phyloP scores from a whole-genome alignment of 1,140 invertebrate species.

The Euwallacea similis region DNA sequence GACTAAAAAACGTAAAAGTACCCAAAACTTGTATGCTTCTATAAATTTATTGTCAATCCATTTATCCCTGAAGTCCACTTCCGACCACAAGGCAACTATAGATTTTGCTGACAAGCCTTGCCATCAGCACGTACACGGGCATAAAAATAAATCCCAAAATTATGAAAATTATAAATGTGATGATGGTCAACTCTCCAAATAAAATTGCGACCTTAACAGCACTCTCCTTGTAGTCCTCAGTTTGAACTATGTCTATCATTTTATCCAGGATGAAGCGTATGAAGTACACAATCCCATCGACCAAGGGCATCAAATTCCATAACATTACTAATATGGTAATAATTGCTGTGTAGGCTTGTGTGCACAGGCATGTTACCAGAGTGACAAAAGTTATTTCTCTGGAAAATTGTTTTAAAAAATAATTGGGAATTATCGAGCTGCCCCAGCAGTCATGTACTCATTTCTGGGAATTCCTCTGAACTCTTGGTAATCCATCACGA shows the following conservation, averaged over 20 bases:
- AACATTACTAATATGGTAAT: slow-evolving; percentile 46
- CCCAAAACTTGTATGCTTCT: not conserved
- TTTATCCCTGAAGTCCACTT: not conserved
- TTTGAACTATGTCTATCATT: slow-evolving; percentile 45
- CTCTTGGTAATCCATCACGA: slow-evolving; percentile 43
- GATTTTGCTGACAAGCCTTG: slow-evolving; percentile 36
- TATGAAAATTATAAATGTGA: slow-evolving; percentile 42
- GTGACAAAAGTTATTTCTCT: slow-evolving; percentile 45
- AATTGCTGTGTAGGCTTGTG: slow-evolving; percentile 43
- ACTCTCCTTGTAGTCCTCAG: slow-evolving; percentile 38
- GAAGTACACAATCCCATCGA: slow-evolving; percentile 46
- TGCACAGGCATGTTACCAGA: slow-evolving; percentile 44
- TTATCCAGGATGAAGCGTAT: slow-evolving; percentile 45
- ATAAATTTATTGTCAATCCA: not conserved
- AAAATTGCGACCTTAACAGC: slow-evolving; percentile 42
- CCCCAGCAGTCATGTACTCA: slow-evolving; percentile 33
- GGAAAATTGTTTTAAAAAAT: slow-evolving; percentile 23
- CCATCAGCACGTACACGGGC: slow-evolving; percentile 38
- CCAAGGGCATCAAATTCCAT: slow-evolving; percentile 44
- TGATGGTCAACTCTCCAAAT: slow-evolving; percentile 41
- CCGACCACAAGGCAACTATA: slow-evolving; percentile 37
- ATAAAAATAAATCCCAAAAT: slow-evolving; percentile 41
- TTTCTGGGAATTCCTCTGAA: slow-evolving; percentile 42
- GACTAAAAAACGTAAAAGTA: not conserved
- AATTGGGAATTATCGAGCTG: not conserved